Percentiles rank a stretch among this genome's conserved stretches.
Conservation (phyloP, 2,113 vertebrate genomes). For the Pedetes capensis region DNA sequence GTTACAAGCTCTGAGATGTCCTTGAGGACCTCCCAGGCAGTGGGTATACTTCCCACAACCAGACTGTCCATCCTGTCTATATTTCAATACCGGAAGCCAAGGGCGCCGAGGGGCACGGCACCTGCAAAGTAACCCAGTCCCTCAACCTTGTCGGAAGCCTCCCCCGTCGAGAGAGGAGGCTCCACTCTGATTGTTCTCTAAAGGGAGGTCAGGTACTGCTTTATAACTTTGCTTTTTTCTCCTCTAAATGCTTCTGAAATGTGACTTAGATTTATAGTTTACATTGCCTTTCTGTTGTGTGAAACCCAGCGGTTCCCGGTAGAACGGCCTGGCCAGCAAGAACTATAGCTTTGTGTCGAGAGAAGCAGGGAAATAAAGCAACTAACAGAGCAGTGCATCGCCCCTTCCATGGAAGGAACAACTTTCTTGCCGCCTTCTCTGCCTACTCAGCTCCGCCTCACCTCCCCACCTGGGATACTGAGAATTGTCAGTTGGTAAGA, state of each 20-base stretch:
- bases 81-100: not conserved
- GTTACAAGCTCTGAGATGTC: not conserved
- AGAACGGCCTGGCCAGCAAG: not conserved
- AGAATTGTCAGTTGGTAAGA: not conserved
- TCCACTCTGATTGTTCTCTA: too few species aligned
- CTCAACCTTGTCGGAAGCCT: not conserved
- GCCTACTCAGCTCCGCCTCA: not conserved
- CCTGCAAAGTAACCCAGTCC: not conserved
- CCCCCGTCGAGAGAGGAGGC: not conserved
- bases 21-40: not conserved
- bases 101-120: too few species aligned
- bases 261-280: not conserved
- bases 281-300: rapidly evolving
- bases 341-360: not conserved
- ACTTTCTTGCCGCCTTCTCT: not conserved
- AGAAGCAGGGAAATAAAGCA: not conserved
- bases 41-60: not conserved
- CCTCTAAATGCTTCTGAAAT: not conserved
- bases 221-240: not conserved
- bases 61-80: too few species aligned
- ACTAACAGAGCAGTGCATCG: rapidly evolving
- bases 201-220: not conserved
- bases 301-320: not conserved
- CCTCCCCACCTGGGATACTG: not conserved
- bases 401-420: not conserved